Percentiles rank a stretch among this genome's conserved stretches.
Evolutionary conservation across 2,113 vertebrate species (phyloP).

Genomic region (western clawed frog (Xenopus tropicalis)): DNA sequence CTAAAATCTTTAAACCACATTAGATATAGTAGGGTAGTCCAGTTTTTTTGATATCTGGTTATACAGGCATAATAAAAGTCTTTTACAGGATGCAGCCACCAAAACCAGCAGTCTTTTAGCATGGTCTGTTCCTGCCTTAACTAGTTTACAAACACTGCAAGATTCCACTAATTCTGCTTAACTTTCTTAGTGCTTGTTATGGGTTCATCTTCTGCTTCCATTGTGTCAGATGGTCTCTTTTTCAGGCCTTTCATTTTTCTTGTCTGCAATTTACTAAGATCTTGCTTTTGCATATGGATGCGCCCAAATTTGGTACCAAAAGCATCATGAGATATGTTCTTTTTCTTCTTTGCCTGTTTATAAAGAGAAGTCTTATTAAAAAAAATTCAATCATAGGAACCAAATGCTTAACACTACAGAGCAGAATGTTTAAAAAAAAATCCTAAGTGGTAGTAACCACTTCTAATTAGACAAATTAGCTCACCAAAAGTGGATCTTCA

Average conservation of each 20-base stretch:
- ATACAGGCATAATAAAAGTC: no score
- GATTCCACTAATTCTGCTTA: conserved; percentile 55
- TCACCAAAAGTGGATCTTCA: no score
- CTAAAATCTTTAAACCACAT: no score
- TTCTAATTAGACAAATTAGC: no score
- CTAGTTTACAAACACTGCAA: background rate
- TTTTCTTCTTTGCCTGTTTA: conserved; percentile 88
- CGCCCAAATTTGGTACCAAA: conserved; percentile 88
- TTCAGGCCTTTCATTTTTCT: conserved; percentile 93
- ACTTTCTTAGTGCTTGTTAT: conserved; percentile 61
- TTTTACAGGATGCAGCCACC: no score
- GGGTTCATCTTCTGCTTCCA: conserved; percentile 47
- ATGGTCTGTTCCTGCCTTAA: background rate
- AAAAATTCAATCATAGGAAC: background rate
- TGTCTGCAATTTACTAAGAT: conserved; percentile 85
- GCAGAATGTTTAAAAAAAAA: no score
- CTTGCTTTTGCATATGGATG: conserved; percentile 96
- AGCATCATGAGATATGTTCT: conserved; percentile 88
- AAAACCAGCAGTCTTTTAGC: background rate
- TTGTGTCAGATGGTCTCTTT: conserved; percentile 72
- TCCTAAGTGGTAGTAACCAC: no score
- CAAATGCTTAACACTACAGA: background rate
- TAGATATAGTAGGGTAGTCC: no score
- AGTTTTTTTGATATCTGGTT: no score
- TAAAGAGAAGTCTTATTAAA: background rate